A percentile compares a stretch with the other conserved stretches of the same genome.
Evolutionary conservation across 2,888 invertebrate genomes (phyloP).

Genomic region (Hipparchia sbordonii): DNA sequence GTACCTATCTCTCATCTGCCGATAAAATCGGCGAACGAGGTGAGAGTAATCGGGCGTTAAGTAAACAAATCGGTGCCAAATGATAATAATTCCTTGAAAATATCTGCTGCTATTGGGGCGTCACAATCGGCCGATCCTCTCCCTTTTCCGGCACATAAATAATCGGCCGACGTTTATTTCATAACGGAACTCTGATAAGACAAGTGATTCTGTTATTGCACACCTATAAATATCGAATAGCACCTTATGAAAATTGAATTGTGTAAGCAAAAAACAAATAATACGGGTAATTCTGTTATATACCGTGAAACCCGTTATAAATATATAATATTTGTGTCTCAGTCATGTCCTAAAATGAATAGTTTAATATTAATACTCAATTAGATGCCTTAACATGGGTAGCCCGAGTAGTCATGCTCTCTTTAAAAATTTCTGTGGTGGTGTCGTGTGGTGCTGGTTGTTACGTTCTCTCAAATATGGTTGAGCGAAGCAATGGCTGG

Average conservation of each 20-base stretch:
- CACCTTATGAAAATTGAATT: constrained; percentile 6
- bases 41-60: constrained; percentile 55
- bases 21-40: constrained; percentile 43
- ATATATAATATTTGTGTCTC: no score
- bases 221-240: constrained; percentile 21
- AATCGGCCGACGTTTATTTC: constrained; percentile 73
- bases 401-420: no score
- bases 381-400: no score
- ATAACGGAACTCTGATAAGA: constrained; percentile 76
- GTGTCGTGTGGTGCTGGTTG: no score
- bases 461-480: no score
- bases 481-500: no score
- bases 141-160: constrained; percentile 75
- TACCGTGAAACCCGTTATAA: no score
- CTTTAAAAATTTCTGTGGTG: no score
- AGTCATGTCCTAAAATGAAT: no score
- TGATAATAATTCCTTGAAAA: constrained; percentile 71
- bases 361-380: no score
- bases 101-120: constrained; percentile 69
- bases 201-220: constrained; percentile 34
- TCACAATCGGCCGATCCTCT: constrained; percentile 64
- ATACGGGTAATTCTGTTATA: no score
- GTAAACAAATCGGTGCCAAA: constrained; percentile 67
- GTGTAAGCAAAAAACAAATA: not conserved
- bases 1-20: constrained; percentile 3